A percentile compares a stretch with the other conserved stretches of the same genome.
Conservation (phyloP, 2,113 vertebrate species). For the Felis chaus region DNA sequence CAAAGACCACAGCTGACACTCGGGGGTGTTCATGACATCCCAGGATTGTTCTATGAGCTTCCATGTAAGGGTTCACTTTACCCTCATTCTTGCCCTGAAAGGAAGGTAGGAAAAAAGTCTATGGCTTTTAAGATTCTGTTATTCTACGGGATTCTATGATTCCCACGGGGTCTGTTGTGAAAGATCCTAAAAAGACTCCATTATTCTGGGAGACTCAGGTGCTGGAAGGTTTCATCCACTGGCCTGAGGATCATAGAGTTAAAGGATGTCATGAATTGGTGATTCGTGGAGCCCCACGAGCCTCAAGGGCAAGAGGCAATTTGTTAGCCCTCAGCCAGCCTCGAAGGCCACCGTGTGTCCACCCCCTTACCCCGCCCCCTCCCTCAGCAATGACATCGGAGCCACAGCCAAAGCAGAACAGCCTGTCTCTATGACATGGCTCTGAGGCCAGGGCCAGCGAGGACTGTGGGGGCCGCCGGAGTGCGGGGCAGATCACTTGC, state of each 20-base stretch:
- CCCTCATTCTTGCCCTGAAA: background rate
- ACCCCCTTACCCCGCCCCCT: background rate
- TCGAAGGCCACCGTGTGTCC: background rate
- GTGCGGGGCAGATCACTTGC: background rate
- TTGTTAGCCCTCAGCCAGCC: constrained; percentile 11
- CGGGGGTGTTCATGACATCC: accelerated
- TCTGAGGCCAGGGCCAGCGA: background rate
- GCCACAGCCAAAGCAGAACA: background rate
- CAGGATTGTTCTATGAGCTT: background rate
- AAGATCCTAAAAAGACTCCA: background rate
- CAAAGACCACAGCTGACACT: background rate
- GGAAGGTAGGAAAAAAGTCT: background rate
- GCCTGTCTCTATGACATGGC: background rate
- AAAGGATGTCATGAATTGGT: background rate
- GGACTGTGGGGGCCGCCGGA: background rate
- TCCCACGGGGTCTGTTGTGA: background rate
- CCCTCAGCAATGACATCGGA: background rate
- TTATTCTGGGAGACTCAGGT: background rate
- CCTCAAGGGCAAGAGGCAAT: constrained; percentile 30
- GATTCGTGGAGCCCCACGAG: background rate
- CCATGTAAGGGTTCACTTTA: background rate
- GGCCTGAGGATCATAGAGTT: background rate
- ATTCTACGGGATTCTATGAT: background rate
- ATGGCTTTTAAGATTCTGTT: background rate
- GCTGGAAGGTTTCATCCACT: background rate